These are phyloP conservation scores for Aviceda subcristata DNA, from an alignment of 2,113 vertebrate species.

Conservation along the genomic window DNA sequence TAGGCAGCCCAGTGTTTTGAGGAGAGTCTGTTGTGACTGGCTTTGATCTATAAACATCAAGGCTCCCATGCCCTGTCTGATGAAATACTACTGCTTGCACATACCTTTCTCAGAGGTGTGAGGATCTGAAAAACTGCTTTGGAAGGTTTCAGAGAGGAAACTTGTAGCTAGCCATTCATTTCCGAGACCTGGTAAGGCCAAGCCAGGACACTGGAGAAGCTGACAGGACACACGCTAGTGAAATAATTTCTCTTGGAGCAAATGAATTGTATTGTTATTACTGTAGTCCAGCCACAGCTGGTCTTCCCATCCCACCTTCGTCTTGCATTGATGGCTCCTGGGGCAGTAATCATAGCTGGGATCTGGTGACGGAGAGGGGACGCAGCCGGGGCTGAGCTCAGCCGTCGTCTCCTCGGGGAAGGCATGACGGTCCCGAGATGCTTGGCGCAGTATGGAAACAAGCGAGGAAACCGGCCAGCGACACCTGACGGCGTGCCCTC, in stretches of 20 bases:
- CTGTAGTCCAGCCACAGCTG: not conserved
- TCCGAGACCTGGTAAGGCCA: not conserved
- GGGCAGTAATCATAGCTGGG: not conserved
- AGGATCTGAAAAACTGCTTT: not conserved
- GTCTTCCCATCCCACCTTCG: not conserved
- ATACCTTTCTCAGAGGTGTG: not conserved
- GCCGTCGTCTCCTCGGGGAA: not conserved
- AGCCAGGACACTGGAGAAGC: not conserved
- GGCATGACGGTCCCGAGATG: accelerated
- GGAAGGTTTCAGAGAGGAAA: not conserved
- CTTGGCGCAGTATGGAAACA: accelerated
- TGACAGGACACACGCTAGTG: not conserved
- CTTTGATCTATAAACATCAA: not conserved
- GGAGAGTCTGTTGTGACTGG: not conserved
- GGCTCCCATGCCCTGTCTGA: not conserved
- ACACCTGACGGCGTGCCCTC: too few species aligned
- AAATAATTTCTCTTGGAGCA: not conserved
- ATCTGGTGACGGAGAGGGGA: not conserved
- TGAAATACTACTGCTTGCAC: not conserved
- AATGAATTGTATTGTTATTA: not conserved
- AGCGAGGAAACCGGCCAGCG: not conserved
- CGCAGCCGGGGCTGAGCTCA: not conserved
- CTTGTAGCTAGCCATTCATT: not conserved
- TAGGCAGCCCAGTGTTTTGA: not conserved
- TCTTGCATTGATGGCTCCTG: accelerated